Evolutionary conservation across 2,888 invertebrate genomes (phyloP).

Genomic region (Drosophila barbarae): DNA sequence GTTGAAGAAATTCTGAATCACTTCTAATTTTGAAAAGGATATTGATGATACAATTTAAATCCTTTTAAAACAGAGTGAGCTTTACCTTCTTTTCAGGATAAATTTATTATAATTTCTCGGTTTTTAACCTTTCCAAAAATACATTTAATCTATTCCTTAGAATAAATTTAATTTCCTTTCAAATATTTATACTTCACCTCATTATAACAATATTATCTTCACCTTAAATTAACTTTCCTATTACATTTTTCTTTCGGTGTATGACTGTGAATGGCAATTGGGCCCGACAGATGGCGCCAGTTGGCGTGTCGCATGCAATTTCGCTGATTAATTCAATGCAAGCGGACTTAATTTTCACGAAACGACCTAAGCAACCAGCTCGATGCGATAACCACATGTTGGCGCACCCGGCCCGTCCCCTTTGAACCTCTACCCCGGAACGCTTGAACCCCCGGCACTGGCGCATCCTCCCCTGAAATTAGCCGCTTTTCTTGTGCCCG

Average conservation of each 20-base stretch:
- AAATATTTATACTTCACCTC: neutral
- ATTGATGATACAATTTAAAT: neutral
- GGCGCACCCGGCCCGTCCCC: conserved; percentile 25
- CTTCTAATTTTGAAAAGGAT: neutral
- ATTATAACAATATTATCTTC: neutral
- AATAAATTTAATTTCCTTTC: neutral
- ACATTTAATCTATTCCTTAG: neutral
- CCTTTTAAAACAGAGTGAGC: neutral
- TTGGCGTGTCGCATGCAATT: conserved; percentile 70
- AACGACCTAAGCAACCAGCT: conserved; percentile 15
- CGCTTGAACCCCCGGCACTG: conserved; percentile 2
- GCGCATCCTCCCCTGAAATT: conserved; percentile 8
- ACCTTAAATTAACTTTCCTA: neutral
- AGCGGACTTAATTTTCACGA: conserved; percentile 53
- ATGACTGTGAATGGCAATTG: conserved; percentile 27
- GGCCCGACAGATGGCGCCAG: conserved; percentile 69
- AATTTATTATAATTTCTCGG: neutral
- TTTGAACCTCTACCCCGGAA: neutral
- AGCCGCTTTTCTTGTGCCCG: conserved; percentile 35
- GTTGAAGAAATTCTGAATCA: neutral
- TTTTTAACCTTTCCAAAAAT: neutral
- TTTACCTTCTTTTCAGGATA: neutral
- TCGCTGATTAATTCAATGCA: conserved; percentile 72
- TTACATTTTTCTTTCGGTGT: neutral
- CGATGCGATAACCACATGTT: conserved; percentile 68